Evolutionary conservation across 2,113 vertebrate genomes (phyloP).

Genomic region (Zapus hudsonius): DNA sequence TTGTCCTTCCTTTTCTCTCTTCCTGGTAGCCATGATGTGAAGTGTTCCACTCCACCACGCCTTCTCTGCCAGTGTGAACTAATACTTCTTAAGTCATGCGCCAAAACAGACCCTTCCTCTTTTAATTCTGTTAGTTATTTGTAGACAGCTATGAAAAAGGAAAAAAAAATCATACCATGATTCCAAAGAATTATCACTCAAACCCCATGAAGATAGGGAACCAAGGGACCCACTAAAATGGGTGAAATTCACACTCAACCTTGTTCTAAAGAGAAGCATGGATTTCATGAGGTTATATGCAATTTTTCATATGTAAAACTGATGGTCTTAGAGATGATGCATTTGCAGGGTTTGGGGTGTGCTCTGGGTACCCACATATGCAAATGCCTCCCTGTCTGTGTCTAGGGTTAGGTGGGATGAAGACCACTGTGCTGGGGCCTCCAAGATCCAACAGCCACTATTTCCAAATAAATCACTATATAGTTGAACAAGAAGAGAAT

Average conservation of each 20-base stretch:
- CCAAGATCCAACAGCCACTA: background rate
- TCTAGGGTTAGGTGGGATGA: background rate
- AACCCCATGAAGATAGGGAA: background rate
- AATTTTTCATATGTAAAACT: background rate
- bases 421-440: background rate
- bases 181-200: background rate
- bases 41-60: background rate
- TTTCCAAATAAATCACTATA: background rate
- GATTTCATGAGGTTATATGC: background rate
- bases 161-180: background rate
- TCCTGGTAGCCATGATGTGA: background rate
- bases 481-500: background rate
- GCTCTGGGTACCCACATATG: background rate
- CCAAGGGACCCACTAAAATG: rapidly evolving
- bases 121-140: background rate
- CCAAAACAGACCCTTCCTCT: background rate
- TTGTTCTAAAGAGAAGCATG: background rate
- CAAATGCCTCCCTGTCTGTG: background rate
- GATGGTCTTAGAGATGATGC: background rate
- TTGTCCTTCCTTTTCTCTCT: background rate
- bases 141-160: background rate
- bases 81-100: background rate
- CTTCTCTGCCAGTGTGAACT: background rate
- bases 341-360: background rate
- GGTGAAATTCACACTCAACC: background rate